Percentiles rank a stretch among this genome's conserved stretches.
Evolutionary conservation across 2,888 invertebrate species (phyloP).

Genomic region (Tupiocoris notatus): DNA sequence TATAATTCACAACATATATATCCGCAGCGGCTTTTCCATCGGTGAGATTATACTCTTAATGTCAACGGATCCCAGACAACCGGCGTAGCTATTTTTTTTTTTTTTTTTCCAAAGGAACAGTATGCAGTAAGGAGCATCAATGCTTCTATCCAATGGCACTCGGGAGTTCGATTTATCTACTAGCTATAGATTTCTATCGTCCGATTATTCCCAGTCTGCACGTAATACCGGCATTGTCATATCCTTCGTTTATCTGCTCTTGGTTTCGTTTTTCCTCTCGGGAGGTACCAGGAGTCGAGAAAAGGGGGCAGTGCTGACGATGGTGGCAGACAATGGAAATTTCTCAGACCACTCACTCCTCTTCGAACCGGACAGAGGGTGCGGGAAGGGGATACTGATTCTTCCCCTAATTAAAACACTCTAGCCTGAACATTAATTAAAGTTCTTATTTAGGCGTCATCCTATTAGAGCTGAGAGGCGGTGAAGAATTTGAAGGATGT

Average conservation of each 20-base stretch:
- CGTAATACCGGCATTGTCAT: neutral
- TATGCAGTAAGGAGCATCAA: too few species aligned
- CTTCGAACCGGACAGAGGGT: neutral
- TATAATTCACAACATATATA: too few species aligned
- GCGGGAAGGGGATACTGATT: neutral
- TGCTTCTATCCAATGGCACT: too few species aligned
- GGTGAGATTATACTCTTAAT: too few species aligned
- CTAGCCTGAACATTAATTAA: neutral
- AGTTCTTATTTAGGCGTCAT: neutral
- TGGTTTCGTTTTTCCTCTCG: neutral
- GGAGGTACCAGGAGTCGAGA: neutral
- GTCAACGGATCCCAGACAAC: too few species aligned
- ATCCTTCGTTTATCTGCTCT: neutral
- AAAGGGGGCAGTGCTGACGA: neutral
- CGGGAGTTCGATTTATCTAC: too few species aligned
- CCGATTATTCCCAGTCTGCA: too few species aligned
- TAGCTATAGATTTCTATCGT: too few species aligned
- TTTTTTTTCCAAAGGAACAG: too few species aligned
- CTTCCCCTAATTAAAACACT: neutral
- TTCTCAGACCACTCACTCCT: neutral
- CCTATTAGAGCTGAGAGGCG: neutral
- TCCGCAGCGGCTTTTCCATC: too few species aligned
- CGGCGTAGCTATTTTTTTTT: too few species aligned
- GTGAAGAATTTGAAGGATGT: neutral
- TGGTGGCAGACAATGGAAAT: neutral